Base-by-base conservation (phyloP, 1,140 invertebrate genomes). In the Dolichoris vasculosae region DNA sequence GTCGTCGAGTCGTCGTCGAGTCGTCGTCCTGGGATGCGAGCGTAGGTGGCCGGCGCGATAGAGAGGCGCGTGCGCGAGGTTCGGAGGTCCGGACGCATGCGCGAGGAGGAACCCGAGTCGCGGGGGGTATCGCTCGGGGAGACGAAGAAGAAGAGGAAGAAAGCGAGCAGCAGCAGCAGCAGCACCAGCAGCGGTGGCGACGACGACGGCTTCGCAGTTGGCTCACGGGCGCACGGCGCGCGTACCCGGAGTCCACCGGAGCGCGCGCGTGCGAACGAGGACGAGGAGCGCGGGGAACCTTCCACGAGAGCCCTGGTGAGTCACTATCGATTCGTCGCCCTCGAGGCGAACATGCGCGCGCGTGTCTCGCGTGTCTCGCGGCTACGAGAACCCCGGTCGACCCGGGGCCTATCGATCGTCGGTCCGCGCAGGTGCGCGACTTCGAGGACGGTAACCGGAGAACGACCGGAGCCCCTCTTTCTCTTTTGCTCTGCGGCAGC, bases 331-430 rank as follows among this genome's bases (percentile, higher is more conserved):
- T 73, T 73, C 23, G 30, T 38, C 55, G 55, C 2, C 55, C 3
- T 6, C 87, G 88, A 88, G 86, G 82, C 85, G 88, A n/a, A n/a
- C n/a, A 88, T 85, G 67, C 38, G 30, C 71, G 67, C 43, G 63
- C 43, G 20, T 51, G 13, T 26, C 38, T 23, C 30, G 20, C 23
- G 71, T 38, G 23, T n/a, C n/a, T n/a, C n/a, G n/a, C n/a, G n/a
- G n/a, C n/a, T n/a, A n/a, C n/a, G n/a, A n/a, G n/a, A 13, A 17
- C 35, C 2, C 48, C 40, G 17, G 7, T 32, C 35, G 35, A n/a
- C 35, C 23, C 84, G 35, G 35, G 32, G 38, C 43, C 63, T 67
- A 75, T 64, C 73, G 79, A 69, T 69, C 40, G 20, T 71, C 38
- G 43, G 71, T 23, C 71, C 40, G 40, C 71, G 71, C 84, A 26